Evolutionary conservation across 1,140 invertebrate species (phyloP), one percentile per base, ranked within the genome.

Genomic region (Saccostrea echinata): DNA sequence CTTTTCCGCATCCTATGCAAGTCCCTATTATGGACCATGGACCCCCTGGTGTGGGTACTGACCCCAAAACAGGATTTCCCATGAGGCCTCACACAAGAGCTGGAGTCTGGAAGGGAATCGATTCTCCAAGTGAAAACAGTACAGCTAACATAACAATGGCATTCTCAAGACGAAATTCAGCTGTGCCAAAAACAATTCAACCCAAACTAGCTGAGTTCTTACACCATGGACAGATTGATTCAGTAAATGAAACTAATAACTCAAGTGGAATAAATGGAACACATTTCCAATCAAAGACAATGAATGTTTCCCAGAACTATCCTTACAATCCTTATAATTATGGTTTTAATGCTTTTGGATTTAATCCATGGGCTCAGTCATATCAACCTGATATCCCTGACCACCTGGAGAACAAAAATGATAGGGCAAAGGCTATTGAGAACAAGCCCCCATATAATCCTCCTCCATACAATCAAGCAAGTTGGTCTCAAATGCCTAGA

Each of bases 111-210:
- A 51, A 33, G 2, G 81, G 35, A 13, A 52, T 35, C 1, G 9
- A n/a, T 83, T 27, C 68, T 0, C 24, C 24, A 30, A 76, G 27
- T 76, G 43, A 43, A 83, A 83, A 83, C 24, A 83, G 24, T 24
- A 83, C 81, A 21, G 52, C n/a, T 18, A 51, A 83, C 43, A 51
- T 24, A 51, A 83, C 81, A 24, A 83, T 53, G 35, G 52, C 81
- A 51, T 83, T 53, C 35, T 51, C 81, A 30, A 76, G 68, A 83
- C 43, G 43, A 51, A 83, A 51, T 83, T 83, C 81, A 52, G 52
- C 24, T 11, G 0, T 13, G 43, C 12, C 6, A 11, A 33, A 52
- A 24, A 83, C 52, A 12, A 18, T 53, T 12, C 18, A 21, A 83
- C 81, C 81, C 21, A 83, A 51, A 12, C 81, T 83, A 53, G 81